Evolutionary conservation across 2,888 invertebrate species (phyloP).

Genomic region (Drosophila mimica): DNA sequence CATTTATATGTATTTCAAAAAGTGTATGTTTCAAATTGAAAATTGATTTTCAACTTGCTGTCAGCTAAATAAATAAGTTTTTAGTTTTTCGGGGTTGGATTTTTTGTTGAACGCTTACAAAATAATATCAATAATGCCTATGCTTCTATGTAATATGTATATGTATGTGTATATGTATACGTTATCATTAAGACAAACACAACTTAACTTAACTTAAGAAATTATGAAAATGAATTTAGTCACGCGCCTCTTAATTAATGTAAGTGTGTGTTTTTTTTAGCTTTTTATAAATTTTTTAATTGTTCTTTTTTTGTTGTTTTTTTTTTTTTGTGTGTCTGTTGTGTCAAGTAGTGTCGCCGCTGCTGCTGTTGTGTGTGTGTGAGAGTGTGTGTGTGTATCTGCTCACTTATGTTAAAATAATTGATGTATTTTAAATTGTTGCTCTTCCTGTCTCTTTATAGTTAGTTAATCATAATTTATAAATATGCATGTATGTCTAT

Average conservation of each 20-base stretch:
- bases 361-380: conserved; percentile 32
- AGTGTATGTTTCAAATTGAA: background rate
- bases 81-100: background rate
- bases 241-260: conserved; percentile 34
- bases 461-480: conserved; percentile 58
- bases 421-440: conserved; percentile 47
- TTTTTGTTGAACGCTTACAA: conserved; percentile 45
- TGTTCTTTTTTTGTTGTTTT: background rate
- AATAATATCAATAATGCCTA: conserved; percentile 63
- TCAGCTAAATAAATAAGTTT: conserved; percentile 45
- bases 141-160: conserved; percentile 13
- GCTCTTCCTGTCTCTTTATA: conserved; percentile 40
- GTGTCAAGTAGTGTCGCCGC: conserved; percentile 2
- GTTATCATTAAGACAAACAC: conserved; percentile 42
- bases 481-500: conserved; percentile 74
- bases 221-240: conserved; percentile 42
- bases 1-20: conserved; percentile 21
- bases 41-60: conserved; percentile 13
- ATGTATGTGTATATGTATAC: conserved; percentile 16
- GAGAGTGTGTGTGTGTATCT: conserved; percentile 9
- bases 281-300: background rate
- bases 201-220: conserved; percentile 51
- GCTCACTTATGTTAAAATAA: conserved; percentile 50
- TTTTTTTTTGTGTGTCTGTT: conserved; percentile 10
- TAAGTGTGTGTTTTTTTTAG: background rate